Conservation (phyloP, 2,113 vertebrate species). For the Ginglymostoma cirratum region DNA sequence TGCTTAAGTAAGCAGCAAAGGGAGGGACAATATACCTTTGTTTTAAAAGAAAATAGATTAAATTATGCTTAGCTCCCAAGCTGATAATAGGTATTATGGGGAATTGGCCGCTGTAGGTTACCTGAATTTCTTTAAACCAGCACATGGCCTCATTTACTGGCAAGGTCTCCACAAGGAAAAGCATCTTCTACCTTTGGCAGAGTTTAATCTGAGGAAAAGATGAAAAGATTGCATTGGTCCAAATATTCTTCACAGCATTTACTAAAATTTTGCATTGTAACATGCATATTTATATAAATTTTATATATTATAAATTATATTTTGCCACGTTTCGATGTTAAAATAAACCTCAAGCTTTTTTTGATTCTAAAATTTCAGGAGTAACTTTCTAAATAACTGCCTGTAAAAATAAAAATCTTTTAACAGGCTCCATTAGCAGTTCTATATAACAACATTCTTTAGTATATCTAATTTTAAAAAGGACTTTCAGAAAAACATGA, state of each 20-base stretch:
- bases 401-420: neutral
- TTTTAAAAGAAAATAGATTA: neutral
- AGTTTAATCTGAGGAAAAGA: constrained; percentile 45
- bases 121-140: constrained; percentile 42
- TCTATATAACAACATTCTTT: neutral
- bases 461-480: neutral
- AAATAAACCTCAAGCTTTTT: neutral
- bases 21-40: neutral
- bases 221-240: constrained; percentile 15
- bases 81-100: constrained; percentile 40
- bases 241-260: neutral
- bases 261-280: neutral
- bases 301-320: neutral
- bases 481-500: neutral
- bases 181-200: constrained; percentile 52
- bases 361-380: neutral
- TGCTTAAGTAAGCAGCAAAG: neutral
- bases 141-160: constrained; percentile 41
- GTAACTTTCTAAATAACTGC: neutral
- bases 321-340: neutral
- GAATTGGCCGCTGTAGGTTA: constrained; percentile 34
- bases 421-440: neutral
- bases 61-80: constrained; percentile 41
- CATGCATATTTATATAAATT: neutral
- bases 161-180: constrained; percentile 44